Base-by-base conservation (phyloP, 2,888 invertebrate genomes). In the Drosophila niveifrons region DNA sequence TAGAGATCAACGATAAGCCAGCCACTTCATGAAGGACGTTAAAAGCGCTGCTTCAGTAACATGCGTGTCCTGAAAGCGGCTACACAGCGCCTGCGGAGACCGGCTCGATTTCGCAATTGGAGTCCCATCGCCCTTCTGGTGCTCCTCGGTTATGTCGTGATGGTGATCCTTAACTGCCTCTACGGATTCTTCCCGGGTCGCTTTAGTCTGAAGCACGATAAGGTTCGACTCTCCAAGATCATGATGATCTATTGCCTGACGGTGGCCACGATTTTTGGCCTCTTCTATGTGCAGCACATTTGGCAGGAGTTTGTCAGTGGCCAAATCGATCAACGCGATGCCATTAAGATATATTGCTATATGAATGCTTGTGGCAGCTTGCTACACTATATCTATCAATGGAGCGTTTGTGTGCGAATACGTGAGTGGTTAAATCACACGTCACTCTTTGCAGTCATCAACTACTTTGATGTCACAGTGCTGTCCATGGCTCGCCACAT, bases 341-440 rank as follows among this genome's bases (percentile, higher is more conserved):
- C 84, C 1, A 77, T 80, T 0, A 81, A 79, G 53, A 70, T 90
- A 0, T 90, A 88, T 48, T 80, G 82, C 52, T 89, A 90, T 55
- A 78, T 91, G 80, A 90, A 89, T 47, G 87, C 88, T 4, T 31
- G 76, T 0, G 72, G 80, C 0, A 75, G 75, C 0, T 29, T 90
- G 13, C 23, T 88, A 0, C 82, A 79, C 47, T 92, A 83, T 36
- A 11, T 84, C 0, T 75, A 74, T 0, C 80, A 82, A 2, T 67
- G 89, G 43, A 2, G 36, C 0, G 72, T 64, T 3, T 51, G 55
- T 0, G 59, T 53, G 1, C 10, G 44, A 0, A 13, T 72, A 0
- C 8, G 74, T 3, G 7, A 44, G 0, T 82, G 82, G 13, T 66
- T 88, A 8, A 90, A 91, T 15, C 56, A 18, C 1, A 17, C 78